Conservation (phyloP, 1,140 invertebrate genomes). For the Gonatopus flavifemur region DNA sequence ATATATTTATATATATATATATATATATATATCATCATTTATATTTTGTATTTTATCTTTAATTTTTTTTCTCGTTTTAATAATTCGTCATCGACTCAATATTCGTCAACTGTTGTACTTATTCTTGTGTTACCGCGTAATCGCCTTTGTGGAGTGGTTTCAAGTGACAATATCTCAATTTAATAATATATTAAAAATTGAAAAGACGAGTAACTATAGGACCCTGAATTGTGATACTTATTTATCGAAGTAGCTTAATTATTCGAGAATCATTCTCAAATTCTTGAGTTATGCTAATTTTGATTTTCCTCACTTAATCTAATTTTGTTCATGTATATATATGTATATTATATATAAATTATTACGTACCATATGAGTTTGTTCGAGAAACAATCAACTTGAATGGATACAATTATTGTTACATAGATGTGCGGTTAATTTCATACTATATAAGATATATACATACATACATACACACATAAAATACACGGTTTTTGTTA, state of each 20-base stretch:
- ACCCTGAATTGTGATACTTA: constrained; percentile 38
- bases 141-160: constrained; percentile 4
- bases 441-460: neutral
- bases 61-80: constrained; percentile 14
- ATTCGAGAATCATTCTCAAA: constrained; percentile 6
- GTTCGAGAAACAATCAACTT: no score
- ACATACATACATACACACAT: constrained; percentile 2
- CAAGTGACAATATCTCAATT: constrained; percentile 5
- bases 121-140: constrained; percentile 27
- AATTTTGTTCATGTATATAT: constrained; percentile 11
- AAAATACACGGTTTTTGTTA: neutral
- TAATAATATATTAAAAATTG: no score
- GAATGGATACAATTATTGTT: no score
- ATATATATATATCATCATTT: constrained; percentile 9
- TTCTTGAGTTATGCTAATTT: constrained; percentile 28
- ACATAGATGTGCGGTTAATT: no score
- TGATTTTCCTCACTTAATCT: constrained; percentile 27
- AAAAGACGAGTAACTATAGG: constrained; percentile 31
- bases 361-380: no score
- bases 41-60: constrained; percentile 9
- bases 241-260: constrained; percentile 19
- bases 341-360: no score
- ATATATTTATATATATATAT: constrained; percentile 6
- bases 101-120: constrained; percentile 26
- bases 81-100: constrained; percentile 26